phyloP scores from a whole-genome alignment of 2,888 invertebrate species.

The Eustalomyia histrio region DNA sequence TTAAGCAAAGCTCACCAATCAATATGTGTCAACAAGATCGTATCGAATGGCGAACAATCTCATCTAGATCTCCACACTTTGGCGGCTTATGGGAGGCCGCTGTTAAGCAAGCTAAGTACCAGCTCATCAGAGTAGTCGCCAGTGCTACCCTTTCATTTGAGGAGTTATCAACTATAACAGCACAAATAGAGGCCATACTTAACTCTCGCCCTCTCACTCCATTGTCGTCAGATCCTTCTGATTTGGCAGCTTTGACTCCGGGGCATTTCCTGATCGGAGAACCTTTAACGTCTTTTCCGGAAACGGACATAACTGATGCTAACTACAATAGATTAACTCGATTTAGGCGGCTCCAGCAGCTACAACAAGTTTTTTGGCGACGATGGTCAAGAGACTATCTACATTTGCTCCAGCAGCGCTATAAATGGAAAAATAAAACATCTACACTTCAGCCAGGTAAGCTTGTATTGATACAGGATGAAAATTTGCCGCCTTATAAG shows the following conservation, averaged over 20 bases:
- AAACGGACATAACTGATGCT: no score
- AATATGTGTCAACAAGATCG: background rate
- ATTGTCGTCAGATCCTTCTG: constrained; percentile 59
- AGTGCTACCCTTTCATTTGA: constrained; percentile 24
- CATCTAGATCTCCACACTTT: constrained; percentile 19
- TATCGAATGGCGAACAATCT: background rate
- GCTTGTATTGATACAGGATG: no score
- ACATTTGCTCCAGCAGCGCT: no score
- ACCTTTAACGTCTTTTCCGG: background rate
- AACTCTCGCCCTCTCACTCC: constrained; percentile 63
- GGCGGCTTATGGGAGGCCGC: constrained; percentile 41
- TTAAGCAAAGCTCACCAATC: constrained; percentile 8
- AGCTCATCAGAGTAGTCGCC: background rate
- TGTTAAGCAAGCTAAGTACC: constrained; percentile 11
- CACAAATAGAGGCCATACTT: constrained; percentile 63
- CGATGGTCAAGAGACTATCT: no score
- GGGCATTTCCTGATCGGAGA: constrained; percentile 55
- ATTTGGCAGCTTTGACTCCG: constrained; percentile 48
- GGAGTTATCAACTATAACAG: constrained; percentile 45
- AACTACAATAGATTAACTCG: no score
- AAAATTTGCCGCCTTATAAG: no score
- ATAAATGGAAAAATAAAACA: no score
- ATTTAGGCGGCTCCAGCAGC: no score
- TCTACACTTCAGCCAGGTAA: no score
- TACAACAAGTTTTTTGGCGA: no score